Evolutionary conservation across 2,888 invertebrate species (phyloP).

Genomic region (Chirona hameri): DNA sequence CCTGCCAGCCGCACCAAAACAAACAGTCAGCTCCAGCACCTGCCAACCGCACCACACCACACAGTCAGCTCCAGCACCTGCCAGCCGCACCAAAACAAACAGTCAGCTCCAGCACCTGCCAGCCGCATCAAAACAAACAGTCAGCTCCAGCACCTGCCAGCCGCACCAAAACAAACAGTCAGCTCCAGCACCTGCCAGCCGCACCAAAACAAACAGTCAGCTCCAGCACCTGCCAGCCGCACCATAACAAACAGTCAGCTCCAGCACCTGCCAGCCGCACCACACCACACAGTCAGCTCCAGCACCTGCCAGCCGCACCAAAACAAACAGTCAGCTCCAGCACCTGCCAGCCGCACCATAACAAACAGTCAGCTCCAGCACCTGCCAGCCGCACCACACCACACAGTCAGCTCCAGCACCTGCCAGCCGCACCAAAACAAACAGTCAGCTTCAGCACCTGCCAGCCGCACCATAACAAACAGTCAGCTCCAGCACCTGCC

Average conservation of each 20-base stretch:
- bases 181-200: not conserved
- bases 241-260: too few relatives aligned
- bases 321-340: slow-evolving; percentile 58
- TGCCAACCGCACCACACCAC: not conserved
- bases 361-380: slow-evolving; percentile 38
- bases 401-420: slow-evolving; percentile 76
- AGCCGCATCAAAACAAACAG: slow-evolving; percentile 43
- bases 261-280: too few relatives aligned
- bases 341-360: slow-evolving; percentile 61
- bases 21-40: slow-evolving; percentile 38
- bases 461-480: not conserved
- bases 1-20: slow-evolving; percentile 60
- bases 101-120: slow-evolving; percentile 38
- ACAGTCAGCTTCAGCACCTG: too few relatives aligned
- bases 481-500: slow-evolving; percentile 80
- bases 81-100: not conserved
- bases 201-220: too few relatives aligned
- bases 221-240: too few relatives aligned
- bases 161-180: not conserved
- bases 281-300: too few relatives aligned
- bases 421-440: slow-evolving; percentile 45
- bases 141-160: slow-evolving; percentile 77
- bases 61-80: slow-evolving; percentile 80
- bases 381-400: slow-evolving; percentile 13
- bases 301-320: too few relatives aligned